These are phyloP conservation scores for Rhodeus uyekii DNA, from an alignment of 2,797 vertebrate genomes.

Conservation along the genomic window DNA sequence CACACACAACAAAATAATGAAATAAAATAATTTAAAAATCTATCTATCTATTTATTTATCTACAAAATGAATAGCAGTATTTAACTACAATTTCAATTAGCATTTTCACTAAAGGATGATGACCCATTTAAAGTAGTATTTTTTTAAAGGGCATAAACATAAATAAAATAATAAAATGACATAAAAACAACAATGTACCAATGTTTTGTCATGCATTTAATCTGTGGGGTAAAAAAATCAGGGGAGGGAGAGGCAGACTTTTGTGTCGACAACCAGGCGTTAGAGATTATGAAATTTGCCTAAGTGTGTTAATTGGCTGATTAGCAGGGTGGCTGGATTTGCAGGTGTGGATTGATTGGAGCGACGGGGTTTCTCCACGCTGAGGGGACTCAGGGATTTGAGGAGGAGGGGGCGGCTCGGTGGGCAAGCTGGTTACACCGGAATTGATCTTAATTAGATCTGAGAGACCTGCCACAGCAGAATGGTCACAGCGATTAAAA, in stretches of 20 bases:
- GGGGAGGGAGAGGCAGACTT: constrained; percentile 52
- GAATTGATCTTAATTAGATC: constrained; percentile 99
- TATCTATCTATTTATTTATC: not conserved
- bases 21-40: not conserved
- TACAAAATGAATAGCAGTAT: not conserved
- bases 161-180: not conserved
- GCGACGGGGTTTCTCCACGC: constrained; percentile 92
- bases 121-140: not conserved
- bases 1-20: no score
- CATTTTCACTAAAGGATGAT: not conserved
- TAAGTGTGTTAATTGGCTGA: constrained; percentile 97
- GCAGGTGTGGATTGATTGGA: constrained; percentile 95
- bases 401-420: constrained; percentile 58
- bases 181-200: not conserved
- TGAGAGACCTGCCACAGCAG: constrained; percentile 99
- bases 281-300: constrained; percentile 96
- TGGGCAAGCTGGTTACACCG: constrained; percentile 97
- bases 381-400: constrained; percentile 92
- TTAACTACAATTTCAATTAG: not conserved
- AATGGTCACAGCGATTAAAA: constrained; percentile 99
- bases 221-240: no score
- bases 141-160: not conserved
- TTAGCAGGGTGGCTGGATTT: constrained; percentile 82
- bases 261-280: constrained; percentile 86
- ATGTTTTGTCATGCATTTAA: not conserved